These are phyloP conservation scores for Melanerpes aurifrons DNA, from an alignment of 2,113 vertebrate genomes.

Conservation along the genomic window DNA sequence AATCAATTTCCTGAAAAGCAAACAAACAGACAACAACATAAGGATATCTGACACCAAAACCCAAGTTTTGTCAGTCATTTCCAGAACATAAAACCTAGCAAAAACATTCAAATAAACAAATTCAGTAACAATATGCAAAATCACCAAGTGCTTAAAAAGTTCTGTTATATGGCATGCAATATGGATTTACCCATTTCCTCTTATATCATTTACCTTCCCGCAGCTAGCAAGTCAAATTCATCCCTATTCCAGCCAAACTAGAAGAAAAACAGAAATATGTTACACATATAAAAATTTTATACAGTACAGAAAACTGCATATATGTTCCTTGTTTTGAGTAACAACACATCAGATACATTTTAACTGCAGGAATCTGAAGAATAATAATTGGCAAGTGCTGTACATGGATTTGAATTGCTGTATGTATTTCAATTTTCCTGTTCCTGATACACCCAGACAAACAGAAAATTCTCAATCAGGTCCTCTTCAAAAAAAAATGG, in stretches of 20 bases:
- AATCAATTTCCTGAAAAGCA: background rate
- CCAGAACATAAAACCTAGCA: background rate
- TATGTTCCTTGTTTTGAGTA: background rate
- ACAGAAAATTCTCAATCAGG: background rate
- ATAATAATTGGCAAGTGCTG: background rate
- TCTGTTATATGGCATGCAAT: background rate
- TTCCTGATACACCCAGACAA: background rate
- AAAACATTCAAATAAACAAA: background rate
- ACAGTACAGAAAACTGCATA: background rate
- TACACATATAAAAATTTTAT: background rate
- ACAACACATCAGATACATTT: background rate
- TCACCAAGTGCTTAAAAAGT: background rate
- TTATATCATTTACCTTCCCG: conserved; percentile 82
- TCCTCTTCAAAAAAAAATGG: rapidly evolving
- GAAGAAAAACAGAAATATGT: conserved; percentile 21
- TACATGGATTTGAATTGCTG: background rate
- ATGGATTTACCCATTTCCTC: background rate
- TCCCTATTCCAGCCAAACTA: conserved; percentile 87
- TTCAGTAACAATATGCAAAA: background rate
- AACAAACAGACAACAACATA: background rate
- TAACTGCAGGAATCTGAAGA: background rate
- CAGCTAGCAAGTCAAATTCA: conserved; percentile 85
- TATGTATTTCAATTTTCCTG: background rate
- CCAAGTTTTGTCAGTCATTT: background rate
- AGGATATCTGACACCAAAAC: background rate